These are phyloP conservation scores for Trachelus tabidus DNA, from an alignment of 2,888 invertebrate genomes.

Conservation along the genomic window DNA sequence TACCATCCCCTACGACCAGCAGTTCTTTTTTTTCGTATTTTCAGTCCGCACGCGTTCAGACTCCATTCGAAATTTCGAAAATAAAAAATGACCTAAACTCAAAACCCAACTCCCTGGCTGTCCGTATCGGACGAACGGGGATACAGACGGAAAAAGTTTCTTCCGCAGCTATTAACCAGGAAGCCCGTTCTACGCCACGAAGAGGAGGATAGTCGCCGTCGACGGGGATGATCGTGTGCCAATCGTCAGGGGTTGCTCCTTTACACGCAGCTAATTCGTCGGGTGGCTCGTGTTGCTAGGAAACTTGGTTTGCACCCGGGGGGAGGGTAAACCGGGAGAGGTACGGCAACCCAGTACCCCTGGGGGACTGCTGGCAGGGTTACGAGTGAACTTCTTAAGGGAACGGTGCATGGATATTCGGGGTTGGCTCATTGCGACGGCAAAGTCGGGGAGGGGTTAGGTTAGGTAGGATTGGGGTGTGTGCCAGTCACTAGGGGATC, in stretches of 20 bases:
- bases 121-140: not conserved
- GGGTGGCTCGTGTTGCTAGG: constrained; percentile 4
- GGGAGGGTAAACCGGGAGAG: not conserved
- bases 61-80: not conserved
- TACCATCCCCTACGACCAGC: not conserved
- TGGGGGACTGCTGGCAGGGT: constrained; percentile 23
- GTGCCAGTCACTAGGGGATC: constrained; percentile 47
- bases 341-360: constrained; percentile 11
- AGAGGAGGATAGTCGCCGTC: not conserved
- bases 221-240: not conserved
- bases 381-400: constrained; percentile 29
- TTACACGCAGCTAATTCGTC: constrained; percentile 5
- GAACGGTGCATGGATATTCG: constrained; percentile 21
- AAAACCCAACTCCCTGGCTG: too few species aligned
- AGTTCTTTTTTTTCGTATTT: not conserved
- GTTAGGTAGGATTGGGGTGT: constrained; percentile 32
- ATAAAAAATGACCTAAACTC: not conserved
- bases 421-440: constrained; percentile 9
- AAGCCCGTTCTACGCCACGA: not conserved
- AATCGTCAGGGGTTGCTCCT: not conserved
- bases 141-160: not conserved
- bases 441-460: constrained; percentile 17
- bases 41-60: not conserved
- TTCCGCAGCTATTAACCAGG: not conserved
- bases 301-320: not conserved